These are phyloP conservation scores for Pelodytes ibericus DNA, from an alignment of 2,797 vertebrate genomes.

Conservation along the genomic window DNA sequence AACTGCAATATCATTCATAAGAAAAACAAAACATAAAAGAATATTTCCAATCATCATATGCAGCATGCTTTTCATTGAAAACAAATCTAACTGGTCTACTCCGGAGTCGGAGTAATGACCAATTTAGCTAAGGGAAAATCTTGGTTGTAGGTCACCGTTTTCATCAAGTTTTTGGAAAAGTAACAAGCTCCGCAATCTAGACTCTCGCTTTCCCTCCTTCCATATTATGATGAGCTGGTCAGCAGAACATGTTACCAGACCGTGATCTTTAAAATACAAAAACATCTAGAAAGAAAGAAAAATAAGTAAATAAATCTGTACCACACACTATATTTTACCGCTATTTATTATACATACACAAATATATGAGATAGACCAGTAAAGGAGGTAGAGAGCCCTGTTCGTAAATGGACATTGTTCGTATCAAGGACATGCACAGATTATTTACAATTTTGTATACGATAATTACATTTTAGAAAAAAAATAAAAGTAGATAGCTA, in stretches of 20 bases:
- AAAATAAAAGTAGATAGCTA: too few relatives aligned
- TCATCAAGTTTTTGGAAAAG: slow-evolving; percentile 90
- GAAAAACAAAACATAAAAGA: slow-evolving; percentile 19
- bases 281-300: slow-evolving; percentile 85
- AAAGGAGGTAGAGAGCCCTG: too few relatives aligned
- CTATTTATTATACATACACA: too few relatives aligned
- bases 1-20: not conserved
- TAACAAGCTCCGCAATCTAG: slow-evolving; percentile 83
- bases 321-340: too few relatives aligned
- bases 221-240: slow-evolving; percentile 94
- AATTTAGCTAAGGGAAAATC: slow-evolving; percentile 54
- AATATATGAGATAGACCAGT: too few relatives aligned
- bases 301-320: not conserved
- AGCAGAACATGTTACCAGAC: slow-evolving; percentile 89
- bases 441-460: too few relatives aligned
- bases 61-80: not conserved
- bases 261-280: slow-evolving; percentile 83
- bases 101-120: not conserved
- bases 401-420: too few relatives aligned
- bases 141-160: slow-evolving; percentile 73
- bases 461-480: too few relatives aligned
- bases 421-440: too few relatives aligned
- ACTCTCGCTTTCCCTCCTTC: slow-evolving; percentile 90
- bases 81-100: not conserved
- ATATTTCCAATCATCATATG: not conserved